Evolutionary conservation across 2,888 invertebrate genomes (phyloP), one percentile per base, ranked within the genome.

Genomic region (Strigamia crassipes): DNA sequence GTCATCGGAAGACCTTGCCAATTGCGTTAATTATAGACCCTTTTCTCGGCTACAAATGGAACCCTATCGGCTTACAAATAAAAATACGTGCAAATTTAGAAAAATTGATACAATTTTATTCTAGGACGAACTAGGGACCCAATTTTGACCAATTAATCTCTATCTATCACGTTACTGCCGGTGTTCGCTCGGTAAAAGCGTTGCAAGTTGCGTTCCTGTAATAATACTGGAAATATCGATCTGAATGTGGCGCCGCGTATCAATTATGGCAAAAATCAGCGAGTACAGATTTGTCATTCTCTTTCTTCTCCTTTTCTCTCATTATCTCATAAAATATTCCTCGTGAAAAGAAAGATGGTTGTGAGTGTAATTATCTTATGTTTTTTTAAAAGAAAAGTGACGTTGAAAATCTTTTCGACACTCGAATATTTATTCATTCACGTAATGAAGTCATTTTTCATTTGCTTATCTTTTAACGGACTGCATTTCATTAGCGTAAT

Each of bases 401-500:
- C 73, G 73, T 27, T 10, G 73, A 31, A 27, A 73, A 73, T 73
- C 73, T 73, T 73, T 73, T 73, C 73, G 73, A 73, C 73, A 73
- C 73, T 73, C 27, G 23, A 73, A 73, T 73, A 73, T 73, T 73
- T 73, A 73, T 73, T 23, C 73, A 73, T 10, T 6, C 10, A 38
- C 38, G 8, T 73, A 73, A 73, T 73, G 73, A 73, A 73, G 73
- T 73, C 73, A 73, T 73, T 73, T 73, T 73, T 73, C 73, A 73
- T 73, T 73, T 73, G 73, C 73, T 73, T 73, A 73, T 73, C 73
- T 23, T 31, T 73, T 73, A 73, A 73, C 15, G 31, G 73, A 73
- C 73, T 73, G 73, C 73, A 73, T 73, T 73, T 73, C 73, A 73
- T 73, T 73, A 73, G 73, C 73, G 27, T 73, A 73, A 73, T 73